A percentile compares a stretch with the other conserved stretches of the same genome.
Conservation (phyloP, 2,888 invertebrate species). For the Allophyes oxyacanthae region DNA sequence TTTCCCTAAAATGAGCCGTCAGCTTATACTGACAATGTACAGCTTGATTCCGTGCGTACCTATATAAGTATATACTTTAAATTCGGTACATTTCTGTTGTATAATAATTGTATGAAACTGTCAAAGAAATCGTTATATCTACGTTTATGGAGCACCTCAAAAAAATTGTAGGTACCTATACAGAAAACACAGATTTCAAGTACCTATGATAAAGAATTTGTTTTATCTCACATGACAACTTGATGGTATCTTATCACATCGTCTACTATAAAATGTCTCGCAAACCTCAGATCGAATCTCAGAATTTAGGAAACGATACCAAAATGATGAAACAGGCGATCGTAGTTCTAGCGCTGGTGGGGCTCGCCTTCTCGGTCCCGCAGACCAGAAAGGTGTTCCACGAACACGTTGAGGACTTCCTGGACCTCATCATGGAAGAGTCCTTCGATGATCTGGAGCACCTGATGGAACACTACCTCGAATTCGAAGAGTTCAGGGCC, state of each 20-base stretch:
- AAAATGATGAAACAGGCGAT: slow-evolving; percentile 69
- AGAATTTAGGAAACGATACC: slow-evolving; percentile 45
- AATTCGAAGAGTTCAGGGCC: slow-evolving; percentile 70
- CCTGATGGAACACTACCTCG: slow-evolving; percentile 64
- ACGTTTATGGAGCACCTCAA: neutral
- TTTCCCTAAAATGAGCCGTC: no score
- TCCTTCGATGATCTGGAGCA: slow-evolving; percentile 58
- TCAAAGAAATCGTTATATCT: neutral
- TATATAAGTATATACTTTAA: no score
- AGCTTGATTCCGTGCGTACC: no score
- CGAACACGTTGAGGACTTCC: slow-evolving; percentile 76
- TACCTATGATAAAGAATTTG: slow-evolving; percentile 25
- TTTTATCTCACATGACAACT: slow-evolving; percentile 47
- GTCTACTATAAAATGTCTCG: slow-evolving; percentile 57
- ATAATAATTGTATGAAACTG: neutral
- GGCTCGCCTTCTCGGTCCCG: slow-evolving; percentile 68
- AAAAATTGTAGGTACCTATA: neutral
- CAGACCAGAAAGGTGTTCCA: slow-evolving; percentile 76
- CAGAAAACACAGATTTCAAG: slow-evolving; percentile 17
- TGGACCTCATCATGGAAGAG: slow-evolving; percentile 66
- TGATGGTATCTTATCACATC: slow-evolving; percentile 43
- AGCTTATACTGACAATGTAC: no score
- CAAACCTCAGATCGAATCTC: slow-evolving; percentile 29
- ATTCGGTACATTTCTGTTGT: no score
- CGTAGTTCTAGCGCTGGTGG: slow-evolving; percentile 64